These are phyloP conservation scores for Deilephila elpenor DNA, from an alignment of 2,888 invertebrate genomes.

Conservation along the genomic window DNA sequence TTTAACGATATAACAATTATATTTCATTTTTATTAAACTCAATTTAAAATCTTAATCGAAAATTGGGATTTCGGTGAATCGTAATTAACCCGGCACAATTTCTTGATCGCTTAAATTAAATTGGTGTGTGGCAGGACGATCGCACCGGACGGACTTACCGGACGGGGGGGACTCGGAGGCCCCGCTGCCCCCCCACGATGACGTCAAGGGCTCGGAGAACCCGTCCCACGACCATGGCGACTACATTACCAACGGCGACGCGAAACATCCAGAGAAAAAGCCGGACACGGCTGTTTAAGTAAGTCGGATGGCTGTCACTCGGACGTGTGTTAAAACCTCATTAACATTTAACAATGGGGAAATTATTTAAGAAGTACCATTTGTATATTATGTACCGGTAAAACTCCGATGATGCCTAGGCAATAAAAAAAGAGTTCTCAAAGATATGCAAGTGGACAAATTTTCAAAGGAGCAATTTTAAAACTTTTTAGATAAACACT, in stretches of 20 bases:
- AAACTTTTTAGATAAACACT: too few species aligned
- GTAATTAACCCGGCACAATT: conserved; percentile 35
- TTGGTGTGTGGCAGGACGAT: conserved; percentile 85
- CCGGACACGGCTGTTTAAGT: conserved; percentile 81
- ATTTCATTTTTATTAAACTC: neutral
- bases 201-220: conserved; percentile 85
- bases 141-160: conserved; percentile 85
- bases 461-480: too few species aligned
- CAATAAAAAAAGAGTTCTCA: too few species aligned
- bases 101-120: conserved; percentile 81
- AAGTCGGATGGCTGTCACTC: conserved; percentile 49
- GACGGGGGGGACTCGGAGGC: conserved; percentile 87
- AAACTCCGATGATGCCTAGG: too few species aligned
- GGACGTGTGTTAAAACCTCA: neutral
- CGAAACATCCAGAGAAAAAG: conserved; percentile 79
- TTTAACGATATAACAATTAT: neutral
- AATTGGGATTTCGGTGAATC: neutral
- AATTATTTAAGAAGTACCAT: too few species aligned
- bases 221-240: conserved; percentile 86
- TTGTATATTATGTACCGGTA: too few species aligned
- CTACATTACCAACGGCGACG: conserved; percentile 85
- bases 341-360: neutral
- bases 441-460: too few species aligned
- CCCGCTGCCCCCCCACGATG: conserved; percentile 84
- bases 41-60: neutral